Evolutionary conservation across 2,888 invertebrate genomes (phyloP).

Genomic region (Xestobium rufovillosum): DNA sequence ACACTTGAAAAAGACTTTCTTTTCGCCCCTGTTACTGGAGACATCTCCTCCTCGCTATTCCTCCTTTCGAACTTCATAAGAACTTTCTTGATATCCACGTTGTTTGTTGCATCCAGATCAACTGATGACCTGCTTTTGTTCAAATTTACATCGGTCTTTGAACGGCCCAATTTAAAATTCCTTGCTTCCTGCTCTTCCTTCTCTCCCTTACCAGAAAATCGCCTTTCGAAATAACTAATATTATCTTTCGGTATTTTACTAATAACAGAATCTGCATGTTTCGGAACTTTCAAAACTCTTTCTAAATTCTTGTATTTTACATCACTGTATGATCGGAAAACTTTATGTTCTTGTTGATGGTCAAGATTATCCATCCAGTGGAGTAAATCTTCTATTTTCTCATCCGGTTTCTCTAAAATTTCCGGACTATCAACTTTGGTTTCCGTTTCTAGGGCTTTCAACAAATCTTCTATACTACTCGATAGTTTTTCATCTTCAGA

Average conservation of each 20-base stretch:
- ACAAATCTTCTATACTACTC: slow-evolving; percentile 42
- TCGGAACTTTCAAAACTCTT: slow-evolving; percentile 33
- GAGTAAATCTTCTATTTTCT: slow-evolving; percentile 41
- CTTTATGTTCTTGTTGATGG: slow-evolving; percentile 34
- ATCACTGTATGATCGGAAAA: slow-evolving; percentile 36
- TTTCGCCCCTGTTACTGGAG: no score
- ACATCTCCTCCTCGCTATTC: slow-evolving; percentile 20
- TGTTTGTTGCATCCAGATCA: slow-evolving; percentile 39
- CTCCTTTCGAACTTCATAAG: slow-evolving; percentile 38
- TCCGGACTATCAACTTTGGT: slow-evolving; percentile 25
- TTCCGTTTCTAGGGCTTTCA: slow-evolving; percentile 40
- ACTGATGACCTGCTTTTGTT: slow-evolving; percentile 35
- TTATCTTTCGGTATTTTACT: slow-evolving; percentile 40
- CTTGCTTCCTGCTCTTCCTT: slow-evolving; percentile 22
- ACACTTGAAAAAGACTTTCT: slow-evolving; percentile 18
- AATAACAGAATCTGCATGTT: slow-evolving; percentile 32
- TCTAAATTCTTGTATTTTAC: slow-evolving; percentile 42
- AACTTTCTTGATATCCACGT: slow-evolving; percentile 41
- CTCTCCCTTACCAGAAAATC: slow-evolving; percentile 34
- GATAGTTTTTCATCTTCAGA: slow-evolving; percentile 31
- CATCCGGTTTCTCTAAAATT: slow-evolving; percentile 28
- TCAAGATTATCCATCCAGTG: slow-evolving; percentile 42
- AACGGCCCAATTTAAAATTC: slow-evolving; percentile 32
- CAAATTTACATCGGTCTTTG: slow-evolving; percentile 38
- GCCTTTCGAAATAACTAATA: slow-evolving; percentile 39